Percentiles rank a stretch among this genome's conserved stretches.
Evolutionary conservation across 2,888 invertebrate genomes (phyloP).

Genomic region (Tipula unca): DNA sequence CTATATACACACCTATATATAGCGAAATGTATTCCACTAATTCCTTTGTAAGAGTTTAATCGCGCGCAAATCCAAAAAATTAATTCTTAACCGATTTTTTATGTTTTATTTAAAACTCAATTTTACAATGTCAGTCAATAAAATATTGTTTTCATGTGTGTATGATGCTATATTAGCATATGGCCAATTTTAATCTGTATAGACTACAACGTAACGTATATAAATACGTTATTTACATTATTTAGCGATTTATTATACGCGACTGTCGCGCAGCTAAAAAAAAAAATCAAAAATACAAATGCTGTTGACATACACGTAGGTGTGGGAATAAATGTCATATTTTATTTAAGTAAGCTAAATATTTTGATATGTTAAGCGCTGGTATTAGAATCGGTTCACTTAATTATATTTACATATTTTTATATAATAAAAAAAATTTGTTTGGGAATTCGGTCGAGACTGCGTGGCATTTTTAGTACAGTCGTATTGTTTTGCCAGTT

Average conservation of each 20-base stretch:
- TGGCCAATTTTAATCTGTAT: neutral
- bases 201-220: neutral
- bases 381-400: neutral
- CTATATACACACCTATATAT: too few species aligned
- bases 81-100: neutral
- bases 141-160: neutral
- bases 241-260: neutral
- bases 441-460: too few species aligned
- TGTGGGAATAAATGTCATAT: neutral
- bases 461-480: too few species aligned
- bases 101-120: neutral
- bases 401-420: neutral
- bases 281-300: neutral
- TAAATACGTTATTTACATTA: neutral
- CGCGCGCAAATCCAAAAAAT: neutral
- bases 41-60: neutral
- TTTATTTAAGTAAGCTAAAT: neutral
- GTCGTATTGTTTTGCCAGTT: too few species aligned
- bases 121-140: neutral
- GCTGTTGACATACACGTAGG: neutral
- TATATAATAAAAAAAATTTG: neutral
- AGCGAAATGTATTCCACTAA: neutral
- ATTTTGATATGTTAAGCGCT: neutral
- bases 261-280: neutral
- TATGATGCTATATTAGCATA: neutral